phyloP scores from a whole-genome alignment of 2,113 vertebrate genomes.

The Aptenodytes forsteri region DNA sequence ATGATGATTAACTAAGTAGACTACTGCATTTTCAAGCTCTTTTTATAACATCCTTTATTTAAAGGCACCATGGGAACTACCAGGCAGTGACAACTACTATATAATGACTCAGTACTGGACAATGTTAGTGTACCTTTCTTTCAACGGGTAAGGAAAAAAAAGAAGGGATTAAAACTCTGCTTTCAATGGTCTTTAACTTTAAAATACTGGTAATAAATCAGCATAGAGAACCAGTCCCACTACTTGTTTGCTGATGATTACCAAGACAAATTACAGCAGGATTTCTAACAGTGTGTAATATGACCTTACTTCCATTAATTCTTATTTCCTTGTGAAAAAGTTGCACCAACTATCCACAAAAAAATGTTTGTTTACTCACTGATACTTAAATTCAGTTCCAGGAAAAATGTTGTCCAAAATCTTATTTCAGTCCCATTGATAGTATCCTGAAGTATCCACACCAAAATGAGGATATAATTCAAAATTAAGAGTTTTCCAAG shows the following conservation, averaged over 20 bases:
- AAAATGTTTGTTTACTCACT: not conserved
- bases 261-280: not conserved
- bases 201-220: not conserved
- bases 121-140: not conserved
- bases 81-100: not conserved
- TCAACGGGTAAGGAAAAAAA: accelerated
- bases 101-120: not conserved
- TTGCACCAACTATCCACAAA: not conserved
- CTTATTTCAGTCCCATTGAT: not conserved
- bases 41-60: not conserved
- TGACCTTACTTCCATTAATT: not conserved
- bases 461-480: not conserved
- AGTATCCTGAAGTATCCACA: not conserved
- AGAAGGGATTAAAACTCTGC: not conserved
- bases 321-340: not conserved
- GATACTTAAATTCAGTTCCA: not conserved
- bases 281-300: not conserved
- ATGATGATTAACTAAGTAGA: not conserved
- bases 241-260: not conserved
- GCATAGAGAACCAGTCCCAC: not conserved
- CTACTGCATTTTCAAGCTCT: not conserved
- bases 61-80: not conserved
- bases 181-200: not conserved
- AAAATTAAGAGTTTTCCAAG: not conserved
- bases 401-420: not conserved